Evolutionary conservation across 2,113 vertebrate species (phyloP), one percentile per base, ranked within the genome.

Genomic region (Cavia aperea): DNA sequence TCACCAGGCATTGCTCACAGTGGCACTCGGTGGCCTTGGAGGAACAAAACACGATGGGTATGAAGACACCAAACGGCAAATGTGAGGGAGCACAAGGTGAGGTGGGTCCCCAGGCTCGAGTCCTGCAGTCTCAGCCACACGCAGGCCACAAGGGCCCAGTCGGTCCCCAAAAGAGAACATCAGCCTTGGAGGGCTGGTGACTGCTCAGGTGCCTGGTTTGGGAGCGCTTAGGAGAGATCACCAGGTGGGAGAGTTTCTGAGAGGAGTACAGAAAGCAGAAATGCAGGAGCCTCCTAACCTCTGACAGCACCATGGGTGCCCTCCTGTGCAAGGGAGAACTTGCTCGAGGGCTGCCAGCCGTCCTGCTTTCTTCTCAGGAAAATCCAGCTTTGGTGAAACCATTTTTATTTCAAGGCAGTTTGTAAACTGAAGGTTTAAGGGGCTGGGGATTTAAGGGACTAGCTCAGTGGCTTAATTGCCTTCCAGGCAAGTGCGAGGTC

Each of bases 231-330:
- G 65, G 36, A 26, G 31, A 66, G 88, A 31, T 51, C 7, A 23
- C 31, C 24, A 11, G 63, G 75, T 4, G 10, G 19, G 19, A 56
- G 63, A 11, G 49, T 15, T 15, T 58, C 49, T 39, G 66, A 56
- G n/a, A 33, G 60, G 12, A 0, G 0, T 1, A 12, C 7, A 2
- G 2, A 16, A 8, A 11, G 24, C 14, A 21, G 2, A 43, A 54
- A 15, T 16, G 26, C 21, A 12, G 29, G 23, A 15, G 19, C 13
- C 39, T 21, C 62, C 31, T 19, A n/a, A 31, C 46, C 73, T 16
- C 73, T 24, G 73, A 77, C 6, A 6, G 43, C 7, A 5, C 46
- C 43, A 7, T 49, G 24, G 1, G 46, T 33, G 10, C 63, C 49
- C 73, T 33, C 1, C 0, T 1, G 54, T 12, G 31, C 51, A 33